Base-by-base conservation (phyloP, 2,888 invertebrate genomes). In the Drosophila paucipuncta region DNA sequence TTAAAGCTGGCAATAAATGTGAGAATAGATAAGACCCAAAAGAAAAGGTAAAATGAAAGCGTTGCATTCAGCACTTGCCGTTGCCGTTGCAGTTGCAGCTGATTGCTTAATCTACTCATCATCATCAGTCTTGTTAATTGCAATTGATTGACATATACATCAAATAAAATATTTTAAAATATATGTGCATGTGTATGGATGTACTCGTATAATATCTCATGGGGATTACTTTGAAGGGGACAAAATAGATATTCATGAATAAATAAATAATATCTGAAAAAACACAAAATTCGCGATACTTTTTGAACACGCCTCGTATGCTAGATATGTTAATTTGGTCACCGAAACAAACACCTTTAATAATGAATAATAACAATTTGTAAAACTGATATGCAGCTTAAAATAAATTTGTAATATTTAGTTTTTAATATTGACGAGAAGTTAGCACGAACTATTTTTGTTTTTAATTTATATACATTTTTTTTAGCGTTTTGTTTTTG, bases 401-500 rank as follows among this genome's bases (percentile, higher is more conserved):
- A 47, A 25, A 4, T 25, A 39, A 18, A 18, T 39, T 9, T 39
- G 18, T 9, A 35, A 61, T 60, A 41, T 54, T 75, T 50, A 55
- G 59, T 50, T 28, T 43, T 55, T 33, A 76, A 60, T 68, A 54
- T 61, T 68, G 16, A n/a, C 52, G 33, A 30, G 33, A 67, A 68
- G 43, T 66, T 65, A 5, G 16, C 6, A 50, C 11, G 5, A 25
- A 47, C 9, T 16, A 47, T 43, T 43, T 13, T 47, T 16, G 7
- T 7, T 47, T 47, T 5, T 18, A 2, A 50, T 28, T 28, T 28
- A 4, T 50, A 2, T 18, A 18, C 10, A 6, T 11, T 50, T 50
- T 25, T 22, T 28, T 50, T 2, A 6, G 28, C 11, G n/a, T 30
- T 30, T 37, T 22, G 13, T 6, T 53, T 31, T 61, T 53, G 72